Percentiles rank a stretch among this genome's conserved stretches.
Conservation (phyloP, 2,113 vertebrate genomes). For the Vidua macroura region DNA sequence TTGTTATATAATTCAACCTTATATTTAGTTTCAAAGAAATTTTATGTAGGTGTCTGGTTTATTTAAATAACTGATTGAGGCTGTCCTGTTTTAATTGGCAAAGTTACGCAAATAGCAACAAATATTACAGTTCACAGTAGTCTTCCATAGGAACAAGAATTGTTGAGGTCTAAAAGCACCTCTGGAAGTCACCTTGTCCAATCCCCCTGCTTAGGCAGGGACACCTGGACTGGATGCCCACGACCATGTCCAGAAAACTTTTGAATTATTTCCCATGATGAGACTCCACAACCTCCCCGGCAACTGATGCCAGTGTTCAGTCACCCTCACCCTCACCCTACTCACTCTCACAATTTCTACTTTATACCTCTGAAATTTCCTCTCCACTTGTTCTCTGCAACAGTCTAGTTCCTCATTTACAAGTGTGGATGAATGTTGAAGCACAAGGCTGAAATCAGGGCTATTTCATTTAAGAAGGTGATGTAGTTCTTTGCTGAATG, state of each 20-base stretch:
- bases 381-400: background rate
- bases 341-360: background rate
- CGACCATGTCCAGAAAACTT: background rate
- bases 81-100: background rate
- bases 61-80: constrained; percentile 24
- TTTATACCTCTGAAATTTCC: background rate
- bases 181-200: background rate
- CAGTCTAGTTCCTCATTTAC: background rate
- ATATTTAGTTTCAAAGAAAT: background rate
- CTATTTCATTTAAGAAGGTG: background rate
- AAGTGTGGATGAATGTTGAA: background rate
- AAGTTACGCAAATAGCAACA: background rate
- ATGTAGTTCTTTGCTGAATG: background rate
- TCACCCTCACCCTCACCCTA: background rate
- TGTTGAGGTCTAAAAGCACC: background rate
- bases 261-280: background rate
- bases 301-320: background rate
- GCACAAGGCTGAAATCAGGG: background rate
- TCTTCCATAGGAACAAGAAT: background rate
- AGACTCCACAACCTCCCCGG: background rate
- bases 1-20: background rate
- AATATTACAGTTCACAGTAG: background rate
- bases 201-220: background rate
- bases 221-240: background rate
- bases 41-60: background rate